Percentiles rank a stretch among this genome's conserved stretches.
Conservation (phyloP, 2,888 invertebrate genomes). For the Ennomos erosarius region DNA sequence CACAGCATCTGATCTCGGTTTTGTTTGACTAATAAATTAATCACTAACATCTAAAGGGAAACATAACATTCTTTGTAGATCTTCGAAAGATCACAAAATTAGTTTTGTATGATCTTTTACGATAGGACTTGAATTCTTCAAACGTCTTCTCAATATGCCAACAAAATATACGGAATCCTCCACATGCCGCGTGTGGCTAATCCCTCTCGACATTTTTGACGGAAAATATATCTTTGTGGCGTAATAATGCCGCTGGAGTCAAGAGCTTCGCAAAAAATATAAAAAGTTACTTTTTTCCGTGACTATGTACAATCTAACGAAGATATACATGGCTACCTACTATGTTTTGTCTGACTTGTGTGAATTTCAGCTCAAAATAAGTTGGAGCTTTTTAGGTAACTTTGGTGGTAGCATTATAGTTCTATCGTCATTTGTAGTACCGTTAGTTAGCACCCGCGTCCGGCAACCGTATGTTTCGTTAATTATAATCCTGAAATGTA, state of each 20-base stretch:
- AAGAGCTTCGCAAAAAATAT: conserved; percentile 28
- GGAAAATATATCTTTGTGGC: conserved; percentile 37
- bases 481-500: no score
- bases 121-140: conserved; percentile 12
- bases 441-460: no score
- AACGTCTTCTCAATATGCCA: conserved; percentile 15
- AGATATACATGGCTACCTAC: background rate
- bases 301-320: background rate
- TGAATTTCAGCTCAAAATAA: no score
- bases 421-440: no score
- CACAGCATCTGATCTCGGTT: no score
- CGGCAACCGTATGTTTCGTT: no score
- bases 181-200: conserved; percentile 24
- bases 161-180: conserved; percentile 31
- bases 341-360: no score
- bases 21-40: background rate
- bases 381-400: no score
- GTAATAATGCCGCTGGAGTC: conserved; percentile 24
- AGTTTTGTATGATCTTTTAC: conserved; percentile 4
- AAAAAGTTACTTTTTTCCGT: conserved; percentile 23
- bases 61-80: background rate
- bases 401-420: no score
- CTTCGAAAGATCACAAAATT: background rate
- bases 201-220: conserved; percentile 36
- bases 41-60: background rate